phyloP scores from a whole-genome alignment of 2,888 invertebrate genomes.

The Odontomyia ornata region DNA sequence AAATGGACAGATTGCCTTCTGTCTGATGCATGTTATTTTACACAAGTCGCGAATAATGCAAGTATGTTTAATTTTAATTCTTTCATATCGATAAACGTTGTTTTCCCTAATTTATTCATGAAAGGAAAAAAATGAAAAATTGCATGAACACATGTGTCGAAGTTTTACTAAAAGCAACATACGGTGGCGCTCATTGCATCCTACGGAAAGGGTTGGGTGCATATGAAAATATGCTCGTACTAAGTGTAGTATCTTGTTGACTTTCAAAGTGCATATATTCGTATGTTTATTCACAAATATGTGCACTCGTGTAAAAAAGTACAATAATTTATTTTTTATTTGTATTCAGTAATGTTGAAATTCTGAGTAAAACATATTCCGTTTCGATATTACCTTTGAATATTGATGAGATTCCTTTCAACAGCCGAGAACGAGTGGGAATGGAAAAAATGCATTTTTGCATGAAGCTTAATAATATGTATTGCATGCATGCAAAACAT shows the following conservation, averaged over 20 bases:
- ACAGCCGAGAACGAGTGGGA: neutral
- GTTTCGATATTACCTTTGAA: constrained; percentile 1
- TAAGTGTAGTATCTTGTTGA: no score
- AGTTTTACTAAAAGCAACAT: neutral
- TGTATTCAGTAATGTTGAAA: neutral
- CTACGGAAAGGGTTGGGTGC: neutral
- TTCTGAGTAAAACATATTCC: constrained; percentile 15
- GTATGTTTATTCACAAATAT: no score
- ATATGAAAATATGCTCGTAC: neutral
- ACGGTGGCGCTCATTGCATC: neutral
- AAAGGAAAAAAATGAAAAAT: neutral
- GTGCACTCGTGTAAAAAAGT: no score
- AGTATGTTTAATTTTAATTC: no score
- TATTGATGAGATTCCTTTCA: constrained; percentile 16
- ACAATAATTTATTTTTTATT: neutral
- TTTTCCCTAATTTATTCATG: no score
- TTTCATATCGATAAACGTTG: no score
- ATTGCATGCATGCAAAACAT: constrained; percentile 4
- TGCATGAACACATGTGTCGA: neutral
- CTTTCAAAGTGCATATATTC: no score
- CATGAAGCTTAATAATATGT: neutral
- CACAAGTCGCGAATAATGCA: no score
- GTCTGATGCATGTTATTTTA: neutral
- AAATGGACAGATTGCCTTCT: neutral
- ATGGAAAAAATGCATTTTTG: constrained; percentile 3